Percentiles rank a stretch among this genome's conserved stretches.
Evolutionary conservation across 1,140 invertebrate genomes (phyloP).

Genomic region (Eubasilissa regina): DNA sequence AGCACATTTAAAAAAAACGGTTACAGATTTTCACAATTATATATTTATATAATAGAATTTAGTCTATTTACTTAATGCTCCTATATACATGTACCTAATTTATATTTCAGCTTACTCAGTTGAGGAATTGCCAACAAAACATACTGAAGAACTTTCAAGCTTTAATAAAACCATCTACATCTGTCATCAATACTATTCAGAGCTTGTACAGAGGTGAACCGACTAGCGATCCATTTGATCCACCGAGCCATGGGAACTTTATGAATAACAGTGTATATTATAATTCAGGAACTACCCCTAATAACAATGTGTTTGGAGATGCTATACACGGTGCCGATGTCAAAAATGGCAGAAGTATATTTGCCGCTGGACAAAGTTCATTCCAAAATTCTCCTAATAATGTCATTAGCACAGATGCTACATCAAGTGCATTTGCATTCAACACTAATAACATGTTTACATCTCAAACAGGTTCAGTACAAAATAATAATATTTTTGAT

Average conservation of each 20-base stretch:
- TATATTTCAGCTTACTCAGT: conserved; percentile 47
- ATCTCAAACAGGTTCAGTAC: not conserved
- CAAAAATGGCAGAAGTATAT: conserved; percentile 16
- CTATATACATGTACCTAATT: not conserved
- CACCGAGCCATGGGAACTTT: not conserved
- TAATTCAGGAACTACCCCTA: not conserved
- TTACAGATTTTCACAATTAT: no score
- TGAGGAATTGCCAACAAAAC: conserved; percentile 21
- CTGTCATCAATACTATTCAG: conserved; percentile 31
- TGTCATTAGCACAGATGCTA: not conserved
- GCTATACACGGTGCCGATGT: not conserved
- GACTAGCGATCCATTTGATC: conserved; percentile 39
- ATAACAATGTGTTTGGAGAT: conserved; percentile 11
- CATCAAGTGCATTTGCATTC: conserved; percentile 34
- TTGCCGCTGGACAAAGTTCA: conserved; percentile 23
- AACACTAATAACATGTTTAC: conserved; percentile 9
- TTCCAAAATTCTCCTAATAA: conserved; percentile 34
- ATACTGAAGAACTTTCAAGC: conserved; percentile 49
- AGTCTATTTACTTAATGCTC: no score
- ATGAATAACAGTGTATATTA: not conserved
- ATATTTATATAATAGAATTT: no score
- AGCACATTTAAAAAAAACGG: no score
- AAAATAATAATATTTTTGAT: conserved; percentile 18
- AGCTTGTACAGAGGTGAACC: conserved; percentile 46
- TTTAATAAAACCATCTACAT: conserved; percentile 42